Conservation (phyloP, 2,888 invertebrate genomes). For the Acholoe squamosa region DNA sequence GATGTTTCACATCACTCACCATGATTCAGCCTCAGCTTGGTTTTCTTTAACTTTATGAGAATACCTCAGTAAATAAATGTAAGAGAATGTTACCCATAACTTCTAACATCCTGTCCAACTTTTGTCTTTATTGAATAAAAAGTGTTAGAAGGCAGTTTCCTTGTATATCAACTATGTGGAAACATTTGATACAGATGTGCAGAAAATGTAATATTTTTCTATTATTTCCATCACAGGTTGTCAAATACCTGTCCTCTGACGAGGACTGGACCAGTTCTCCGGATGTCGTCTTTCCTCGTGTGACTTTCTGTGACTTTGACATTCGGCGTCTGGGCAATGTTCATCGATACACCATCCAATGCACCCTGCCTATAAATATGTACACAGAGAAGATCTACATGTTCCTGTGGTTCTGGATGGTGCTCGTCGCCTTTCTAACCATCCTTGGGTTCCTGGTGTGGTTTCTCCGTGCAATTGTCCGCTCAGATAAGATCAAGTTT, state of each 20-base stretch:
- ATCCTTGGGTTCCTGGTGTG: constrained; percentile 77
- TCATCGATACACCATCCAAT: constrained; percentile 76
- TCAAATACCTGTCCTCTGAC: constrained; percentile 43
- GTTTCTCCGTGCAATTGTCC: constrained; percentile 64
- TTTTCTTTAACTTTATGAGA: no score
- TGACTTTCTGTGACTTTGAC: constrained; percentile 70
- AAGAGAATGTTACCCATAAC: no score
- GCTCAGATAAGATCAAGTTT: background rate
- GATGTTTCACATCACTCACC: no score
- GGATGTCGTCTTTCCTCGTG: constrained; percentile 69
- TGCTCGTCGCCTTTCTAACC: constrained; percentile 75
- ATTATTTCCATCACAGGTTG: constrained; percentile 8
- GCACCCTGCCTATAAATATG: constrained; percentile 73
- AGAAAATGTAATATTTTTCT: no score
- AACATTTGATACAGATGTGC: no score
- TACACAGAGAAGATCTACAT: constrained; percentile 66
- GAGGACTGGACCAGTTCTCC: constrained; percentile 68
- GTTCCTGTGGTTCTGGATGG: constrained; percentile 74
- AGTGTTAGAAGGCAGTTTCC: no score
- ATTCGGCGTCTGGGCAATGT: constrained; percentile 74
- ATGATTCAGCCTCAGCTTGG: no score
- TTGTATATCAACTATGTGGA: no score
- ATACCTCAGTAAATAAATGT: no score
- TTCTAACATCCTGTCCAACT: no score
- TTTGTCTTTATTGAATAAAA: no score